Evolutionary conservation across 1,140 invertebrate species (phyloP), one percentile per base, ranked within the genome.

Genomic region (Hylaeus volcanicus): DNA sequence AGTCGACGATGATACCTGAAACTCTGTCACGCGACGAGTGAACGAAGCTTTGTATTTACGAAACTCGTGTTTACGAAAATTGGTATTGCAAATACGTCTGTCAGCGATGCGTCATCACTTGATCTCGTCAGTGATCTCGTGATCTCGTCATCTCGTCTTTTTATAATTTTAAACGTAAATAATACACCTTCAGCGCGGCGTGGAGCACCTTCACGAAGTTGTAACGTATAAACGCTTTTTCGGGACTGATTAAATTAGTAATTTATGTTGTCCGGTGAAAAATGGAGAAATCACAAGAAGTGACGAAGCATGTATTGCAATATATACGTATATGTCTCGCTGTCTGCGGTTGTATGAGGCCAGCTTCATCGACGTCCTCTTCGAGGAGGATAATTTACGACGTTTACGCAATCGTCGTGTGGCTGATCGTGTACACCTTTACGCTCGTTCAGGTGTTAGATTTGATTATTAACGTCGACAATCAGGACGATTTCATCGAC

Each of bases 401-500:
- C 6, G 5, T 45, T 5, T 84, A 79, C 14, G n/a, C 15, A 1
- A 45, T 41, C 1, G 3, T 75, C 5, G 15, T 83, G 1, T n/a
- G 70, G 56, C 1, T 63, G 12, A 6, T 73, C 2, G 39, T 79
- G n/a, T 37, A 56, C 1, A 11, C 8, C 0, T 58, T 74, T 2
- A 2, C 58, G 0, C 9, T 74, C 37, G 64, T 71, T 1, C 78
- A 51, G 68, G 74, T 71, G 58, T 64, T 70, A 41, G 72, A 75
- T 37, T 26, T 68, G 4, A 15, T 58, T 41, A 41, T 66, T 41
- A 84, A 66, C 64, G 81, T 82, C 1, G 26, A 55, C 0, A 81
- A 80, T 61, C 55, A 79, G 11, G 74, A 86, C 2, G 68, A 82
- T 11, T 80, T 88, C 9, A 82, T 81, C 0, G 79, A 88, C 48